Conservation (phyloP, 2,113 vertebrate species). For the Heterotilapia buettikoferi region DNA sequence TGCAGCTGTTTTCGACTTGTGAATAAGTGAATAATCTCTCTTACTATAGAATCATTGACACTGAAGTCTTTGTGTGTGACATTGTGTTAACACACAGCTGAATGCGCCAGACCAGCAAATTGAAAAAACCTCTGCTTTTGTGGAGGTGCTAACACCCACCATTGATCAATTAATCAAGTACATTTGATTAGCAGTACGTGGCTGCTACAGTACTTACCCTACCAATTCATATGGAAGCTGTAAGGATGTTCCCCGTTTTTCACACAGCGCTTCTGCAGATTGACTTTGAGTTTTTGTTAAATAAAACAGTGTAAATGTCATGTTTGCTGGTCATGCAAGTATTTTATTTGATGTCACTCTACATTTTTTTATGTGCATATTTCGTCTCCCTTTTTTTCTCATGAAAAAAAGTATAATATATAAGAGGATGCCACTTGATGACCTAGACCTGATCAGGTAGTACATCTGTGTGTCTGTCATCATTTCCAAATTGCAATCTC, state of each 20-base stretch:
- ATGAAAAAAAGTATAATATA: neutral
- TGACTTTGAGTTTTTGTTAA: neutral
- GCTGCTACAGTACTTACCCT: neutral
- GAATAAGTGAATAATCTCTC: neutral
- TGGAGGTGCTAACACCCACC: neutral
- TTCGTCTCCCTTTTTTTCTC: neutral
- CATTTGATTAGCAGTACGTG: neutral
- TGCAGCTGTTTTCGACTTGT: neutral
- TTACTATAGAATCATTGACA: neutral
- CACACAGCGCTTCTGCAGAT: too few relatives aligned
- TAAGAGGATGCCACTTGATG: fast-evolving
- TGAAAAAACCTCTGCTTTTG: neutral
- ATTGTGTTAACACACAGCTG: fast-evolving
- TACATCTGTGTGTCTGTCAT: neutral
- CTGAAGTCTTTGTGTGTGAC: neutral
- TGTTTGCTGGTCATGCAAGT: fast-evolving
- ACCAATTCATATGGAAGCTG: fast-evolving
- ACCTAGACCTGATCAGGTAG: neutral
- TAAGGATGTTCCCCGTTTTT: fast-evolving
- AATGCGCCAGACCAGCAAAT: neutral
- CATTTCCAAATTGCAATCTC: neutral
- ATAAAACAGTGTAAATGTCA: fast-evolving
- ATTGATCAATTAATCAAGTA: neutral
- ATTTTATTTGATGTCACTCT: neutral
- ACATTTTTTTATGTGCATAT: neutral